phyloP scores from a whole-genome alignment of 2,888 invertebrate species.

The Heliothis peltigera region DNA sequence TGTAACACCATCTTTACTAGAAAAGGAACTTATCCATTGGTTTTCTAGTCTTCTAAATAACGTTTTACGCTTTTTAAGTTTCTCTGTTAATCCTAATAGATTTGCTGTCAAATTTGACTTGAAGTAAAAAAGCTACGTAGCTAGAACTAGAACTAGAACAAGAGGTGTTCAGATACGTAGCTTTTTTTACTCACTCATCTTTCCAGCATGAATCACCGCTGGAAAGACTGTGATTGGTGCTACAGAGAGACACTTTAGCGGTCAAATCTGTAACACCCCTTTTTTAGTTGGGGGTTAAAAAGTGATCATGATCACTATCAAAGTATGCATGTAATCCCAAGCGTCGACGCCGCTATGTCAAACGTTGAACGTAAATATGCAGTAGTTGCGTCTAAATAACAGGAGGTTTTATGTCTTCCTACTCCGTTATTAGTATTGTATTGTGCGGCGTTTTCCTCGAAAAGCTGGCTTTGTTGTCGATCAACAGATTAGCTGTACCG shows the following conservation, averaged over 20 bases:
- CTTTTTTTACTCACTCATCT: no score
- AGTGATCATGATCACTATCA: neutral
- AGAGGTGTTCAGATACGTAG: no score
- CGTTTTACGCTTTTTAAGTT: neutral
- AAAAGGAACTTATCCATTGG: neutral
- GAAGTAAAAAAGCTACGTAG: neutral
- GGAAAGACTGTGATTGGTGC: no score
- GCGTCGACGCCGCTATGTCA: conserved; percentile 18
- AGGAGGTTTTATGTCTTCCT: conserved; percentile 45
- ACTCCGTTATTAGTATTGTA: conserved; percentile 28
- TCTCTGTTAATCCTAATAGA: neutral
- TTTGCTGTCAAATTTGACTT: neutral
- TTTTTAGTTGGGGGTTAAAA: no score
- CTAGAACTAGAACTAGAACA: no score
- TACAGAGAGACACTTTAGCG: no score
- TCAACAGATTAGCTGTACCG: conserved; percentile 13
- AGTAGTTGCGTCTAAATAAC: conserved; percentile 33
- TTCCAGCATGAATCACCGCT: no score
- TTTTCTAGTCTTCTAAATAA: neutral
- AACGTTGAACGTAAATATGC: conserved; percentile 48
- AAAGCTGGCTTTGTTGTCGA: conserved; percentile 47
- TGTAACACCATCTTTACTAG: neutral
- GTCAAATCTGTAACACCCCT: no score
- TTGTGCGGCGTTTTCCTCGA: conserved; percentile 28
- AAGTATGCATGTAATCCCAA: conserved; percentile 18